Conservation (phyloP, 1,140 invertebrate genomes). For the Drosophila pseudoananassae region DNA sequence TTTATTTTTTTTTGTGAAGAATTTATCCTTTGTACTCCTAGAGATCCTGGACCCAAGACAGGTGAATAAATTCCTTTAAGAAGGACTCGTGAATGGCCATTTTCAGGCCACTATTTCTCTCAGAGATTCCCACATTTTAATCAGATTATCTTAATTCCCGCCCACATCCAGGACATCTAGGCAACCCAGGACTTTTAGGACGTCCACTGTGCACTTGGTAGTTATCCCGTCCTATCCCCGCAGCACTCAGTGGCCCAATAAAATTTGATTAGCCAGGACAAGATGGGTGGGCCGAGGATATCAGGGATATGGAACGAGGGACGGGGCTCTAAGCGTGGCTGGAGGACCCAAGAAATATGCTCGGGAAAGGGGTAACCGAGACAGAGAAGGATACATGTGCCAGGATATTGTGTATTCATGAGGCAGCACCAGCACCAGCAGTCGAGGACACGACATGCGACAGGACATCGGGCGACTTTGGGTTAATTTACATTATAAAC, state of each 20-base stretch:
- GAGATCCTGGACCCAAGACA: neutral
- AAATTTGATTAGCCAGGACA: slow-evolving; percentile 67
- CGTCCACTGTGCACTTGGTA: slow-evolving; percentile 6
- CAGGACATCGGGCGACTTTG: slow-evolving; percentile 65
- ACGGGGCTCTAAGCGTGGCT: neutral
- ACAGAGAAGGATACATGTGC: slow-evolving; percentile 24
- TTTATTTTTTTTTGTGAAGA: neutral
- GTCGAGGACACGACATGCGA: slow-evolving; percentile 13
- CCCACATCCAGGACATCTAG: neutral
- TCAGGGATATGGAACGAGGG: neutral
- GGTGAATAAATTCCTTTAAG: neutral
- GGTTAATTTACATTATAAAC: slow-evolving; percentile 83
- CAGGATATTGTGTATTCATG: slow-evolving; percentile 53
- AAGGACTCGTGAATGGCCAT: neutral
- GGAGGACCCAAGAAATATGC: neutral
- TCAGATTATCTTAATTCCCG: neutral
- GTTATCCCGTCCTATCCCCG: slow-evolving; percentile 30
- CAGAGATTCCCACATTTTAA: neutral
- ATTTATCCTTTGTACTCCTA: neutral
- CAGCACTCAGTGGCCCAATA: slow-evolving; percentile 57
- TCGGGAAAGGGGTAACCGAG: slow-evolving; percentile 2
- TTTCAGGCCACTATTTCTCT: neutral
- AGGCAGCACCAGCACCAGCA: slow-evolving; percentile 1
- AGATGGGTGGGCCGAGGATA: slow-evolving; percentile 1
- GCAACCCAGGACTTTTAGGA: neutral